These are phyloP conservation scores for Epinephelus cyanopodus DNA, from an alignment of 2,113 vertebrate genomes.

Conservation along the genomic window DNA sequence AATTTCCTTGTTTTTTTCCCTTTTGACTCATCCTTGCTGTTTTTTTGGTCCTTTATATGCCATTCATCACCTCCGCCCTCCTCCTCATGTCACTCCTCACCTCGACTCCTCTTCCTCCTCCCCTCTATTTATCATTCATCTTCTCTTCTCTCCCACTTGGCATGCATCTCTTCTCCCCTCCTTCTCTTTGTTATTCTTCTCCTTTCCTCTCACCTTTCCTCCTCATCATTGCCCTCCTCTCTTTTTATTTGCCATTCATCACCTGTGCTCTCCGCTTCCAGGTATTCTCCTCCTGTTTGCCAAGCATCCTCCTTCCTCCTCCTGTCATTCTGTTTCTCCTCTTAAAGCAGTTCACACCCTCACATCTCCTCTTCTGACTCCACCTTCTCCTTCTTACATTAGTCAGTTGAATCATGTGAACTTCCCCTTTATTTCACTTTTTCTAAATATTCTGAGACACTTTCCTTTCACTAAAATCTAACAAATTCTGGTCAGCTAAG, in stretches of 20 bases:
- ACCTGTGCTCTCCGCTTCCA: slow-evolving; percentile 34
- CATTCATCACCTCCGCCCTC: slow-evolving; percentile 15
- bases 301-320: slow-evolving; percentile 26
- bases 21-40: not conserved
- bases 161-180: slow-evolving; percentile 35
- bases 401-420: slow-evolving; percentile 33
- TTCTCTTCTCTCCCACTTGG: slow-evolving; percentile 25
- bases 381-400: slow-evolving; percentile 1
- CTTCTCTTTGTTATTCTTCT: slow-evolving; percentile 54
- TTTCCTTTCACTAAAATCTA: not conserved
- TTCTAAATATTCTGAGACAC: not conserved
- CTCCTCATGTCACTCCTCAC: slow-evolving; percentile 7
- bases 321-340: slow-evolving; percentile 31
- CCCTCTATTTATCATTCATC: slow-evolving; percentile 12
- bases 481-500: not conserved
- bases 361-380: slow-evolving; percentile 11
- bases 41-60: not conserved
- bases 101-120: not conserved
- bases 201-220: slow-evolving; percentile 52
- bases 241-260: slow-evolving; percentile 56
- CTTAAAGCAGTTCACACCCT: slow-evolving; percentile 1
- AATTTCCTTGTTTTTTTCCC: slow-evolving; percentile 11
- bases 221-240: slow-evolving; percentile 49
- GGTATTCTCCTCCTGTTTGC: slow-evolving; percentile 42
- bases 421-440: not conserved